Evolutionary conservation across 2,113 vertebrate species (phyloP).

Genomic region (Epinephelus cyanopodus): DNA sequence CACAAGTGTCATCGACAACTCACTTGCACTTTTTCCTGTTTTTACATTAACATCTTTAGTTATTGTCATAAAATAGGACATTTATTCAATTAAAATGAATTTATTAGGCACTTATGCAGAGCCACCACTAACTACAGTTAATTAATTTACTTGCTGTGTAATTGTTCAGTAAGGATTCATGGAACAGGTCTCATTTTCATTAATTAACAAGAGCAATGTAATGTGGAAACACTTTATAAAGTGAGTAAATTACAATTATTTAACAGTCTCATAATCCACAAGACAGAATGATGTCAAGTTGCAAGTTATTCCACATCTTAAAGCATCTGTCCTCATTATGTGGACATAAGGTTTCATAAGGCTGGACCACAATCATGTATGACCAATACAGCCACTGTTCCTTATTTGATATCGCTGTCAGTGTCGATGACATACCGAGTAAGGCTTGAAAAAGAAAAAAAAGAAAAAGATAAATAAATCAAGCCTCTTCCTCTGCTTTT

Average conservation of each 20-base stretch:
- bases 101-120: constrained; percentile 55
- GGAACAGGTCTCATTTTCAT: constrained; percentile 34
- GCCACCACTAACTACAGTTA: constrained; percentile 46
- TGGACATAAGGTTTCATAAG: neutral
- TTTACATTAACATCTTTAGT: constrained; percentile 25
- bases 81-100: constrained; percentile 59
- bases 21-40: constrained; percentile 1
- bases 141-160: constrained; percentile 73
- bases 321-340: neutral
- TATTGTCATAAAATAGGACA: constrained; percentile 49
- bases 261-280: constrained; percentile 1
- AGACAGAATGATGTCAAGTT: constrained; percentile 21
- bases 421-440: neutral
- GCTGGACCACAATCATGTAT: neutral
- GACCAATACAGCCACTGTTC: constrained; percentile 4
- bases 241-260: constrained; percentile 51
- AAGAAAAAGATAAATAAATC: constrained; percentile 9
- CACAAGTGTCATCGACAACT: constrained; percentile 5
- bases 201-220: constrained; percentile 34
- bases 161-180: constrained; percentile 57
- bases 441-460: neutral
- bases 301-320: constrained; percentile 4
- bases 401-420: constrained; percentile 5
- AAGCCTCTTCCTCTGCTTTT: constrained; percentile 32
- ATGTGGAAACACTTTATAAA: constrained; percentile 42